Base-by-base conservation (phyloP, 1,140 invertebrate genomes). In the Drosophila sturtevanti region DNA sequence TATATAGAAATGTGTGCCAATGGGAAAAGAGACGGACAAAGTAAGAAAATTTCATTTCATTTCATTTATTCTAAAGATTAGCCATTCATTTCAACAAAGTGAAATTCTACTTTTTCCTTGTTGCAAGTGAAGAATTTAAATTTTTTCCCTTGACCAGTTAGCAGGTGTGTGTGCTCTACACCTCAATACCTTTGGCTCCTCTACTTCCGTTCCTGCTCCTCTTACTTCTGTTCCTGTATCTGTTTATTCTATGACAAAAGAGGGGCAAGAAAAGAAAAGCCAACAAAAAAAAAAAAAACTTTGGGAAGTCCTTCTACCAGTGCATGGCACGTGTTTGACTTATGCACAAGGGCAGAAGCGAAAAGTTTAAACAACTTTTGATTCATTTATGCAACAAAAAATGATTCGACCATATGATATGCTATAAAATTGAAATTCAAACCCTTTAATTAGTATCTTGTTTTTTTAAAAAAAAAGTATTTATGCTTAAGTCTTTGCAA, bases 31-130 rank as follows among this genome's bases (percentile, higher is more conserved):
- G 24, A 24, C 4, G 35, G 35, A 27, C 34, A 72, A 61, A 71
- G 54, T 58, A 64, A 75, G 71, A 65, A 79, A 79, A 87, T 79
- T 87, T 82, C 79, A 48, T 48, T 55, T 55, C 52, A 74, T 87
- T 89, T 89, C 86, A 89, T 89, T 89, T 84, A 87, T 87, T 82
- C 84, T 80, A 89, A 84, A 89, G 84, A 89, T 89, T 89, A 89
- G 84, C 77, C 56, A 89, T 89, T 89, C 80, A 89, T 89, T 89
- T 87, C 64, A 76, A 55, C 72, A 66, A 75, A 60, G 59, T 60
- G 77, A 81, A 78, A 48, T 21, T 48, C 41, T 48, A 9, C 41
- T 21, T 48, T 48, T 31, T 2, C 9, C 41, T 81, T 86, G 81
- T 85, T 80, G 82, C 74, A 67, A 69, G 73, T 69, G 38, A 35